A percentile compares a stretch with the other conserved stretches of the same genome.
Conservation (phyloP, 1,140 invertebrate species). For the Drosophila pseudoananassae region DNA sequence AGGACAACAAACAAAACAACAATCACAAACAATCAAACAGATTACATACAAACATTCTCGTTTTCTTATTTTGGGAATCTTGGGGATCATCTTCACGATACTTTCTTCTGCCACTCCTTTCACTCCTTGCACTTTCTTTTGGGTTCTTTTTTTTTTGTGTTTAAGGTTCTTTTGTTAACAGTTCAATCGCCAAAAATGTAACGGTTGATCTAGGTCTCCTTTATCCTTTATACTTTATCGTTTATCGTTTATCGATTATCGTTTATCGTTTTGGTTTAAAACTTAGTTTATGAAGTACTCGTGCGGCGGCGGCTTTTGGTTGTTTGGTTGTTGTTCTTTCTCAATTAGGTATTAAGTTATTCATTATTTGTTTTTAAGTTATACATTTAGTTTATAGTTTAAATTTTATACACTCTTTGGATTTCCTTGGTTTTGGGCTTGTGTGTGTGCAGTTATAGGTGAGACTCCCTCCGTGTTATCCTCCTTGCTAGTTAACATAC, state of each 20-base stretch:
- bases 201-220: conserved; percentile 37
- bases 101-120: not conserved
- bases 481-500: conserved; percentile 60
- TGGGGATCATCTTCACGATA: no score
- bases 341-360: conserved; percentile 10
- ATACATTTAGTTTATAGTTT: conserved; percentile 48
- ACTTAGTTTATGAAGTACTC: conserved; percentile 44
- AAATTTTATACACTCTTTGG: conserved; percentile 60
- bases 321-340: not conserved
- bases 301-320: conserved; percentile 28
- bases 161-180: conserved; percentile 46
- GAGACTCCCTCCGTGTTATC: conserved; percentile 6
- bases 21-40: conserved; percentile 54
- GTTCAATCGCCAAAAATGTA: conserved; percentile 65
- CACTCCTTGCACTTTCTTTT: not conserved
- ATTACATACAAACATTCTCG: conserved; percentile 43
- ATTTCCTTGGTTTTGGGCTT: conserved; percentile 18
- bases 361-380: conserved; percentile 13
- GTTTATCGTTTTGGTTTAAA: conserved; percentile 31
- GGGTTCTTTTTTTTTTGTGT: not conserved
- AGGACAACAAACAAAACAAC: conserved; percentile 47
- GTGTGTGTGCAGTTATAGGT: conserved; percentile 30
- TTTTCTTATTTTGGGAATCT: not conserved
- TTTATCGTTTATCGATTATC: conserved; percentile 1
- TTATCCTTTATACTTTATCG: conserved; percentile 5